Base-by-base conservation (phyloP, 2,113 vertebrate genomes). In the Orcinus orca region DNA sequence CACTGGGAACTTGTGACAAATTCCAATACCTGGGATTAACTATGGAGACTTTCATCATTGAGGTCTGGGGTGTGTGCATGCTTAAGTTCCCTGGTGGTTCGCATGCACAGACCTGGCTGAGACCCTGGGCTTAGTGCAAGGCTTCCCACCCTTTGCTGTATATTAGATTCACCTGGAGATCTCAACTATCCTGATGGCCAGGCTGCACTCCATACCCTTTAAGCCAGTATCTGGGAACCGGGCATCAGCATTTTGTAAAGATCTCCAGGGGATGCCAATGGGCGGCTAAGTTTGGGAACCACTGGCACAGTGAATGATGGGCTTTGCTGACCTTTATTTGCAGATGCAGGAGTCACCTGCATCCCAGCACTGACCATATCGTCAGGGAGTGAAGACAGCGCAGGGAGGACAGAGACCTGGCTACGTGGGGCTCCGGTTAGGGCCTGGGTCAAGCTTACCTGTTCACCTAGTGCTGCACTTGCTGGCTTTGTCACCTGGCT, bases 361-460 rank as follows among this genome's bases (percentile, higher is more conserved):
- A 65, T 44, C 36, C 50, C 74, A 38, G 6, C 90, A 36, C 6
- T 9, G 21, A 84, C 23, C 62, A 26, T 1, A 1, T 71, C 53
- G 12, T 31, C 13, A 4, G 91, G 65, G 44, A 47, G 55, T 25
- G 18, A 12, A 53, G 47, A 21, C 0, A 44, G 12, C 2, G 8
- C 8, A 3, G n/a, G 13, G 15, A 81, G 23, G 29, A 4, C n/a
- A 41, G 15, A 58, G 31, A 55, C 25, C n/a, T 80, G 68, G 13
- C 41, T 21, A 13, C 0, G 5, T 58, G 17, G 8, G 50, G n/a
- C 41, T 60, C 65, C 14, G 13, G 8, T 23, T 20, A 65, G 68
- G 13, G 9, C 26, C 25, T 26, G 41, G 29, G 58, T 65, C 25
- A 7, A 71, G 38, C 53, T 63, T 13, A 11, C n/a, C 6, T 23